These are phyloP conservation scores for Bimastos eiseni DNA, from an alignment of 2,888 invertebrate species.

Conservation along the genomic window DNA sequence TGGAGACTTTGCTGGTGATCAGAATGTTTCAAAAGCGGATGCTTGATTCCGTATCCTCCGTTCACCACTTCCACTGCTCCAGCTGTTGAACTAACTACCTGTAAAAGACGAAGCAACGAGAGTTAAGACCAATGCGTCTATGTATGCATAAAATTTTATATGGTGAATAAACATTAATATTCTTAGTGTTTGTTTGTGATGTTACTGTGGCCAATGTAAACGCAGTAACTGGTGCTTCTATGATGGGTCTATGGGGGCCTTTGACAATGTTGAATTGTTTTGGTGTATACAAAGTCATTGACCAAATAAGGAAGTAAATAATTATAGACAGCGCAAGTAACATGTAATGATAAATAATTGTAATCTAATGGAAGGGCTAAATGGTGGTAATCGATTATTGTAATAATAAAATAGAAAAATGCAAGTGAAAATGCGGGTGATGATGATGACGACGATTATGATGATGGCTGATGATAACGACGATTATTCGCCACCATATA, in stretches of 20 bases:
- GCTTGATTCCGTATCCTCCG: conserved; percentile 58
- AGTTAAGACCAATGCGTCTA: background rate
- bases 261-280: too few relatives aligned
- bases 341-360: too few relatives aligned
- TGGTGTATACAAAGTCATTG: too few relatives aligned
- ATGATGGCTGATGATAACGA: background rate
- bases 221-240: too few relatives aligned
- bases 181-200: too few relatives aligned
- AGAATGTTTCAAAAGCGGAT: conserved; percentile 49
- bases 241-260: too few relatives aligned
- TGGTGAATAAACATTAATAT: background rate
- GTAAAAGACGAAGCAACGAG: background rate
- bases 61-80: conserved; percentile 53
- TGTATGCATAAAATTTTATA: background rate
- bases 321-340: too few relatives aligned
- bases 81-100: background rate
- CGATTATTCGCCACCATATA: background rate
- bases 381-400: background rate
- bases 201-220: too few relatives aligned
- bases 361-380: background rate
- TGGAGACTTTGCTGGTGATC: conserved; percentile 26
- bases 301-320: too few relatives aligned
- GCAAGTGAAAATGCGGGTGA: background rate
- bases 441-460: background rate
- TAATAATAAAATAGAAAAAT: background rate